Evolutionary conservation across 2,888 invertebrate species (phyloP).

Genomic region (Campopleginae sp.): DNA sequence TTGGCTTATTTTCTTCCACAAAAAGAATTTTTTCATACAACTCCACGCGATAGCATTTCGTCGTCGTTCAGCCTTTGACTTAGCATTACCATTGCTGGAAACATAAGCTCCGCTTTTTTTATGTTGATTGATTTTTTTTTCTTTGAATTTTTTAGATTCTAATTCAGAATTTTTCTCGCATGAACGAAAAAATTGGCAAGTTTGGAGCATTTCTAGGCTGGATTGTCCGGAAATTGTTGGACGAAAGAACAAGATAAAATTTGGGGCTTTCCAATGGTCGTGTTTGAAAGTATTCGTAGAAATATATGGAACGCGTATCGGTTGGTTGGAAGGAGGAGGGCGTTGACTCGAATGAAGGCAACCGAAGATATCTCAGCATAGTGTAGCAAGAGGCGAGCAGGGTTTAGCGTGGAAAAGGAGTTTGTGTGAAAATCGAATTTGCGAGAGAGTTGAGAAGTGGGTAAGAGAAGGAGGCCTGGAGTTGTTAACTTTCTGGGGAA

Average conservation of each 20-base stretch:
- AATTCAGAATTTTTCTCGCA: too few relatives aligned
- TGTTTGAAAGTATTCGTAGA: not conserved
- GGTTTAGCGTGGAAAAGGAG: conserved; percentile 61
- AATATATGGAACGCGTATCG: conserved; percentile 10
- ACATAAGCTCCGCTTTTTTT: not conserved
- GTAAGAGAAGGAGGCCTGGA: not conserved
- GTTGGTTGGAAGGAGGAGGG: conserved; percentile 8
- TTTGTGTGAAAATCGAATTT: conserved; percentile 68
- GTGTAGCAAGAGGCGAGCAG: conserved; percentile 17
- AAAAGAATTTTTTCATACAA: conserved; percentile 32
- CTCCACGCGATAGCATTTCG: not conserved
- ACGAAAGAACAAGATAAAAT: not conserved
- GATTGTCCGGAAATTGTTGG: not conserved
- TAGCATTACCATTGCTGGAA: conserved; percentile 49
- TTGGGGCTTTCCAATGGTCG: not conserved
- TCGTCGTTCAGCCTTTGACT: conserved; percentile 44
- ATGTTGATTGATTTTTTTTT: too few relatives aligned
- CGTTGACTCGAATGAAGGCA: conserved; percentile 55
- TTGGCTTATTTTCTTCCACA: not conserved
- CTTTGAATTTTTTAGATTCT: too few relatives aligned
- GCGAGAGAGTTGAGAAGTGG: conserved; percentile 39
- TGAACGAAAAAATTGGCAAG: not conserved
- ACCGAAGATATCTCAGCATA: conserved; percentile 20
- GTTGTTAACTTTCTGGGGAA: conserved; percentile 30
- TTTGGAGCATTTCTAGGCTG: not conserved